Percentiles rank a stretch among this genome's conserved stretches.
Conservation (phyloP, 2,888 invertebrate species). For the Caenorhabditis sp. region DNA sequence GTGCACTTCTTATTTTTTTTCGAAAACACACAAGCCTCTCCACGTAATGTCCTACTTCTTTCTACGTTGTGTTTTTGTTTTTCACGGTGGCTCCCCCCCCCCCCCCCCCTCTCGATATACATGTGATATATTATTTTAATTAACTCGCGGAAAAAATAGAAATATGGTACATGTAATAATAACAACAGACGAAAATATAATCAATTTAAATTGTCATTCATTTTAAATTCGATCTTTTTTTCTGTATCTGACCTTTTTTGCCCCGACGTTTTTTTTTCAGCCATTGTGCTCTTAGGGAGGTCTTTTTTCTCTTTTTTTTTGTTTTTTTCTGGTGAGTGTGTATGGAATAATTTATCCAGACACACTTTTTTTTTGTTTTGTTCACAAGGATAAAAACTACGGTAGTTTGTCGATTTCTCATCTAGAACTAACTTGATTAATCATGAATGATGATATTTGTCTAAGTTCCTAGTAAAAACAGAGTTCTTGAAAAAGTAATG, state of each 20-base stretch:
- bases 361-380: not conserved
- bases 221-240: not conserved
- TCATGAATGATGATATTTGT: no score
- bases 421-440: no score
- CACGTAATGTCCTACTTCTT: not conserved
- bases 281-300: not conserved
- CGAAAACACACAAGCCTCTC: not conserved
- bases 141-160: no score
- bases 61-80: not conserved
- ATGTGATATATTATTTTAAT: no score
- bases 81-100: not conserved
- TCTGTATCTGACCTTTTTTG: not conserved
- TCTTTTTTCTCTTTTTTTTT: not conserved
- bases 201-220: not conserved
- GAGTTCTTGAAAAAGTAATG: no score
- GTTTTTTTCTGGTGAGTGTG: not conserved
- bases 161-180: no score
- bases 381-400: no score
- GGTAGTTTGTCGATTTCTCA: no score
- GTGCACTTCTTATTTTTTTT: slow-evolving; percentile 34
- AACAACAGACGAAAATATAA: no score
- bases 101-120: no score
- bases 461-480: no score
- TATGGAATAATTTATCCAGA: not conserved
- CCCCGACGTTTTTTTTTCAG: not conserved